Conservation (phyloP, 2,888 invertebrate genomes). For the Cyclophora punctaria region DNA sequence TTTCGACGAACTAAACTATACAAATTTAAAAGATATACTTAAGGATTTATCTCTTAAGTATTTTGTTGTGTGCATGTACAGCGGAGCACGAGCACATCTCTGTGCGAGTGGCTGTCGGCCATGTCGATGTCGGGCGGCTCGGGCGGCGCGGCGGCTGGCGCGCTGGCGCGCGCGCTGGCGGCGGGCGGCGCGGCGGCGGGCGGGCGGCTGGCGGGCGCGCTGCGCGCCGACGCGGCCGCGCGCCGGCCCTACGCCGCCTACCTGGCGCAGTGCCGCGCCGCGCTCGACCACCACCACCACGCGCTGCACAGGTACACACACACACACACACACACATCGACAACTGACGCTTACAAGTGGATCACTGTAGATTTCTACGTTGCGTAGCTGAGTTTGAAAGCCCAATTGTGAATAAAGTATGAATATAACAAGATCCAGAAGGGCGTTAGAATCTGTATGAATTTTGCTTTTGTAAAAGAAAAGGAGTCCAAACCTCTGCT, state of each 20-base stretch:
- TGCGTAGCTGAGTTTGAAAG: no score
- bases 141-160: slow-evolving; percentile 30
- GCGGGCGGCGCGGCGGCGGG: slow-evolving; percentile 25
- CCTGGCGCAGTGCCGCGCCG: slow-evolving; percentile 52
- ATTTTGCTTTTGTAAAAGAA: no score
- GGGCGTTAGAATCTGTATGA: no score
- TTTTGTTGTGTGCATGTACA: no score
- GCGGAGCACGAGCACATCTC: slow-evolving; percentile 53
- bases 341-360: no score
- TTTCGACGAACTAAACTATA: no score
- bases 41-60: no score
- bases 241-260: slow-evolving; percentile 59
- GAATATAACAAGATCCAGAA: no score
- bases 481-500: no score
- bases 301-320: slow-evolving; percentile 34
- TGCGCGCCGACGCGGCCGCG: slow-evolving; percentile 60
- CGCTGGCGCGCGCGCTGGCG: slow-evolving; percentile 30
- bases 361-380: no score
- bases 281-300: slow-evolving; percentile 44
- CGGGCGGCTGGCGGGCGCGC: slow-evolving; percentile 49
- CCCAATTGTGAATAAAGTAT: no score
- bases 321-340: neutral
- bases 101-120: slow-evolving; percentile 55
- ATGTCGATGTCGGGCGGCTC: slow-evolving; percentile 25
- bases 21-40: no score